Percentiles rank a stretch among this genome's conserved stretches.
Conservation (phyloP, 2,113 vertebrate genomes). For the Xyliphius kryptos region DNA sequence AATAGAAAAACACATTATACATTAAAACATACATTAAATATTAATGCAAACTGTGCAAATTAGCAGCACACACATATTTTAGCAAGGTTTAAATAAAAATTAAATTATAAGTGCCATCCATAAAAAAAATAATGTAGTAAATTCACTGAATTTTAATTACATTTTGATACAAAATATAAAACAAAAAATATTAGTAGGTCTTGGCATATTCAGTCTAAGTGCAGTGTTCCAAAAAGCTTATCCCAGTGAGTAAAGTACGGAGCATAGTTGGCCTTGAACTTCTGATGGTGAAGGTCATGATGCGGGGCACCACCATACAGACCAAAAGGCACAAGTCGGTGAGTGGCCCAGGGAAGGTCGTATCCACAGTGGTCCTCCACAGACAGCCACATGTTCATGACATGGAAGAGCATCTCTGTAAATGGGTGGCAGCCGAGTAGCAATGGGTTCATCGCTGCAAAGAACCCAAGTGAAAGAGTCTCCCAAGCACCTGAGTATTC, state of each 20-base stretch:
- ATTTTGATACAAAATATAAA: slow-evolving; percentile 39
- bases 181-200: background rate
- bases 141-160: slow-evolving; percentile 19
- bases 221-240: slow-evolving; percentile 73
- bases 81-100: background rate
- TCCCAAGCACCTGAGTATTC: slow-evolving; percentile 81
- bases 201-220: slow-evolving; percentile 15
- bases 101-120: background rate
- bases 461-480: slow-evolving; percentile 76
- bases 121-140: background rate
- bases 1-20: too few relatives aligned
- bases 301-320: slow-evolving; percentile 81
- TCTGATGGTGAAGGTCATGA: slow-evolving; percentile 84
- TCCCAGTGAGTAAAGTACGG: slow-evolving; percentile 97
- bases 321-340: slow-evolving; percentile 78
- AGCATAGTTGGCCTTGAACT: slow-evolving; percentile 83
- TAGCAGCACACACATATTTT: background rate
- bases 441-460: slow-evolving; percentile 64
- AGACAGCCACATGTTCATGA: slow-evolving; percentile 83
- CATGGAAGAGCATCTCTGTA: slow-evolving; percentile 75
- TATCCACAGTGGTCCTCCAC: too few relatives aligned
- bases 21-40: too few relatives aligned
- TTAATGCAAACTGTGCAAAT: too few relatives aligned
- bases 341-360: slow-evolving; percentile 82
- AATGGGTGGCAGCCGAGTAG: slow-evolving; percentile 79